Conservation (phyloP, 2,888 invertebrate genomes). For the Ypsolopha scabrella region DNA sequence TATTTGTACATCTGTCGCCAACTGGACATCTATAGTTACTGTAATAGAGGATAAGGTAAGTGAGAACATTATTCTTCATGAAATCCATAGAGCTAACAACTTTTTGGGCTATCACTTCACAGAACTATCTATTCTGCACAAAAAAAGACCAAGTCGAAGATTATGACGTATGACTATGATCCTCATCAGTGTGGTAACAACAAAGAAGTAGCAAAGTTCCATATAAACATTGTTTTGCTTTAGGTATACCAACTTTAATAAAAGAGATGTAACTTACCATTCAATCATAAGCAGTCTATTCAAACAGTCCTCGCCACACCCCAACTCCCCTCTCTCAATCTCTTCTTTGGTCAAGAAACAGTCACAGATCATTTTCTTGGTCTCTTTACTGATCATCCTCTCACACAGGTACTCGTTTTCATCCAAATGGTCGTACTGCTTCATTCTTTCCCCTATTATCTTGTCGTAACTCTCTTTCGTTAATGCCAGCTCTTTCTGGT, state of each 20-base stretch:
- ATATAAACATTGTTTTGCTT: no score
- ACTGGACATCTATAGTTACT: constrained; percentile 93
- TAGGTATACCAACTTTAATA: no score
- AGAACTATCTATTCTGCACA: no score
- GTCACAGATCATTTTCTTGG: constrained; percentile 95
- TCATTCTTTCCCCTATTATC: constrained; percentile 70
- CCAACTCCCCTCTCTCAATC: constrained; percentile 82
- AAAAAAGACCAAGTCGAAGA: no score
- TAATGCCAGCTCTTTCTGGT: constrained; percentile 22
- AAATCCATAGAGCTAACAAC: no score
- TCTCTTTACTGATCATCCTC: constrained; percentile 89
- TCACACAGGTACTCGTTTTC: constrained; percentile 91
- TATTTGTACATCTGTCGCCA: constrained; percentile 92
- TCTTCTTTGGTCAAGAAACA: constrained; percentile 94
- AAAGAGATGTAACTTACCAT: constrained; percentile 73
- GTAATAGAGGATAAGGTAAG: constrained; percentile 29
- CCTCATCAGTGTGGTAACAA: no score
- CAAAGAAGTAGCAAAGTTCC: no score
- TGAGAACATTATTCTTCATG: not conserved
- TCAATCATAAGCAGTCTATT: constrained; percentile 98
- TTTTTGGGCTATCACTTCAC: no score
- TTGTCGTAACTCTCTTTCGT: constrained; percentile 56
- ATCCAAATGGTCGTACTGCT: constrained; percentile 82
- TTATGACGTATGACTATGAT: no score
- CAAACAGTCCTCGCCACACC: constrained; percentile 96